Conservation (phyloP, 2,888 invertebrate genomes). For the Abscondita cerata region DNA sequence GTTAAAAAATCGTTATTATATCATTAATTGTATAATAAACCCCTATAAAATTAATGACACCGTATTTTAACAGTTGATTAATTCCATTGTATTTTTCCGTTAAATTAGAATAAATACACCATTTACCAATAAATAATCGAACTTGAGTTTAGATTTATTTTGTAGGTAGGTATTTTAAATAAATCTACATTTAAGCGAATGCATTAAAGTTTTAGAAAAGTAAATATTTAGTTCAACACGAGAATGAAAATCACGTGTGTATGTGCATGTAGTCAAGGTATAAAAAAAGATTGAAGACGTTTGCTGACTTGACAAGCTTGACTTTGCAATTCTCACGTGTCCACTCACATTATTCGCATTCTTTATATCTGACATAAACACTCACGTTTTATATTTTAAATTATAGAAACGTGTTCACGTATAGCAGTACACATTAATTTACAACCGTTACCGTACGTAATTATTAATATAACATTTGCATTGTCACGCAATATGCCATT, state of each 20-base stretch:
- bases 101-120: no score
- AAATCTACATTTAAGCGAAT: background rate
- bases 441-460: slow-evolving; percentile 2
- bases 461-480: slow-evolving; percentile 3
- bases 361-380: slow-evolving; percentile 45
- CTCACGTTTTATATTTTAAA: slow-evolving; percentile 18
- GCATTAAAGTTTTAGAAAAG: slow-evolving; percentile 14
- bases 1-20: no score
- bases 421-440: background rate
- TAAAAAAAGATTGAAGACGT: slow-evolving; percentile 22
- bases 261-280: slow-evolving; percentile 15
- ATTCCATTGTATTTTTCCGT: no score
- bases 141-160: no score
- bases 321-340: slow-evolving; percentile 42
- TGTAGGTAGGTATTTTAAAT: background rate
- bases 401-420: slow-evolving; percentile 12
- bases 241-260: slow-evolving; percentile 29
- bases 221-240: slow-evolving; percentile 26
- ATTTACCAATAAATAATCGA: no score
- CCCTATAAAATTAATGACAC: no score
- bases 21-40: no score
- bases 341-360: slow-evolving; percentile 47
- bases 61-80: no score
- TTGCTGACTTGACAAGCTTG: slow-evolving; percentile 26
- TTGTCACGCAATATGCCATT: slow-evolving; percentile 2